phyloP scores from a whole-genome alignment of 1,140 invertebrate genomes.

The Phymastichus coffea region DNA sequence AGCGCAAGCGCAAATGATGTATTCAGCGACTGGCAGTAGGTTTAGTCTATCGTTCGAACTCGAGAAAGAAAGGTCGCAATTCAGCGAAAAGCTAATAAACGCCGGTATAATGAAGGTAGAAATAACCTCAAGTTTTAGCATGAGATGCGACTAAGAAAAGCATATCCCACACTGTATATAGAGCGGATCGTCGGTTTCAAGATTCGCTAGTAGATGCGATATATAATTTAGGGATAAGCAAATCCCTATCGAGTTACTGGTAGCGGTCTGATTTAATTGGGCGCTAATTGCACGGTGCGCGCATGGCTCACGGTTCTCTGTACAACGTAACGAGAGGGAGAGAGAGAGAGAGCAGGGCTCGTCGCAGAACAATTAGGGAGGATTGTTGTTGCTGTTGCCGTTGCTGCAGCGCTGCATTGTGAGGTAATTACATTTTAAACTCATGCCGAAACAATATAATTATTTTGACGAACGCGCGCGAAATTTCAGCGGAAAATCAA shows the following conservation, averaged over 20 bases:
- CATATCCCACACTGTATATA: too few relatives aligned
- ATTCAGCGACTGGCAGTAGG: too few relatives aligned
- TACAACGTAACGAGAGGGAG: too few relatives aligned
- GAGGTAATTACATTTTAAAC: too few relatives aligned
- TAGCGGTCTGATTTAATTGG: slow-evolving; percentile 10
- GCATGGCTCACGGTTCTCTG: neutral
- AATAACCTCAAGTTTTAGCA: neutral
- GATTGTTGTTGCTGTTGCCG: too few relatives aligned
- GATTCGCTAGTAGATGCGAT: slow-evolving; percentile 5
- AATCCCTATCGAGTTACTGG: slow-evolving; percentile 19
- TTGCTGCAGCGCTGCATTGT: too few relatives aligned
- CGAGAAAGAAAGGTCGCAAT: neutral
- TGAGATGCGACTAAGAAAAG: neutral
- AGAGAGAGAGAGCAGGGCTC: too few relatives aligned
- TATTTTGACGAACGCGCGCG: too few relatives aligned
- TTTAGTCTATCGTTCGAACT: too few relatives aligned
- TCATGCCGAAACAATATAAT: too few relatives aligned
- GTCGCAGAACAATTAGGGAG: slow-evolving; percentile 5
- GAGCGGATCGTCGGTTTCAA: neutral
- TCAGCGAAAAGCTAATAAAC: neutral
- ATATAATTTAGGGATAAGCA: slow-evolving; percentile 12
- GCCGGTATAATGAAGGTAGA: neutral
- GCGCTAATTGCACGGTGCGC: slow-evolving; percentile 12
- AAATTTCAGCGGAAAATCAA: too few relatives aligned
- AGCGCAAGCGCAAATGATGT: too few relatives aligned